These are phyloP conservation scores for Prietella phreatophila DNA, from an alignment of 2,113 vertebrate genomes.

Conservation along the genomic window DNA sequence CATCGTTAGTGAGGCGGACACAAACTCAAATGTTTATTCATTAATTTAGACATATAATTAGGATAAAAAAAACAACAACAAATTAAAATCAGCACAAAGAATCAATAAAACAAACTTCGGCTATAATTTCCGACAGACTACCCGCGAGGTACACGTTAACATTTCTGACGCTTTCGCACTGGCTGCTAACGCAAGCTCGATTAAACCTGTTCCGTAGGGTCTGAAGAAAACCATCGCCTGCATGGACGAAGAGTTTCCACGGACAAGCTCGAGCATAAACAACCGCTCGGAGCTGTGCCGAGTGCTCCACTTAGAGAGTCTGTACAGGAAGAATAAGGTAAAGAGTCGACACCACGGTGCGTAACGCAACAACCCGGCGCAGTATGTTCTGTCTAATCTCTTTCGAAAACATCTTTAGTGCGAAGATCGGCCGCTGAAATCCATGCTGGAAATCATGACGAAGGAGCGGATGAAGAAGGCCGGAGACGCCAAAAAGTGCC, in stretches of 20 bases:
- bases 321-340: conserved; percentile 90
- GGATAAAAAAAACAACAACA: background rate
- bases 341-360: too few relatives aligned
- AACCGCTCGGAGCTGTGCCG: conserved; percentile 82
- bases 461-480: conserved; percentile 77
- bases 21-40: too few relatives aligned
- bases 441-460: conserved; percentile 88
- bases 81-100: background rate
- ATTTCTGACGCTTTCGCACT: background rate
- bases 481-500: conserved; percentile 49
- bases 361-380: too few relatives aligned
- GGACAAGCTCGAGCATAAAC: conserved; percentile 82
- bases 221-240: conserved; percentile 82
- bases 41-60: background rate
- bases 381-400: background rate
- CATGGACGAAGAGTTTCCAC: conserved; percentile 89
- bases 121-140: background rate
- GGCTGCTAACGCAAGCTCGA: background rate
- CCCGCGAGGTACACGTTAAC: background rate
- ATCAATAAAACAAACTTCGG: background rate
- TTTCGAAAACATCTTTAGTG: conserved; percentile 55
- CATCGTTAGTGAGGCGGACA: too few relatives aligned
- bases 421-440: conserved; percentile 77
- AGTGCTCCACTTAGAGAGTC: conserved; percentile 80
- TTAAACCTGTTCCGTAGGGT: conserved; percentile 68